phyloP scores from a whole-genome alignment of 1,140 invertebrate genomes.

The Eufriesea mexicana region DNA sequence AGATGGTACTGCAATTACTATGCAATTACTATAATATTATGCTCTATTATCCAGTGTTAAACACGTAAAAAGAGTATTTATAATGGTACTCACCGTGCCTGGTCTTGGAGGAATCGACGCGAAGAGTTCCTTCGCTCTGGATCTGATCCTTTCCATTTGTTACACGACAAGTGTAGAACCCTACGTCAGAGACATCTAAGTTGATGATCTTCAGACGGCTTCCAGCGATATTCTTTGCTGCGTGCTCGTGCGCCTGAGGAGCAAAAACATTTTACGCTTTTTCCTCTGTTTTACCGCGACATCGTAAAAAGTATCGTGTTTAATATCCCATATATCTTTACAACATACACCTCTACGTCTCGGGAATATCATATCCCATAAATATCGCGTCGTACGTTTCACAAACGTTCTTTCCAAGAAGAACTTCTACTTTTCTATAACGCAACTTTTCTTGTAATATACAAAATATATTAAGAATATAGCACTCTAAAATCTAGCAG shows the following conservation, averaged over 20 bases:
- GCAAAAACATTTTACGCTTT: not conserved
- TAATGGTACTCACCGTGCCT: slow-evolving; percentile 64
- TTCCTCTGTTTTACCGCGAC: not conserved
- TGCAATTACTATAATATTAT: too few species aligned
- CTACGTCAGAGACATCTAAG: slow-evolving; percentile 86
- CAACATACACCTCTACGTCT: too few species aligned
- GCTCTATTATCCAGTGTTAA: not conserved
- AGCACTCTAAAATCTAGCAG: too few species aligned
- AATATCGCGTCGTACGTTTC: too few species aligned
- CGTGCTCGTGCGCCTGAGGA: slow-evolving; percentile 68
- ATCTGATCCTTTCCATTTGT: slow-evolving; percentile 84
- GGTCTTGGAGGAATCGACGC: slow-evolving; percentile 80
- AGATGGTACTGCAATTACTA: too few species aligned
- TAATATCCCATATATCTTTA: too few species aligned
- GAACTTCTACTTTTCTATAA: too few species aligned
- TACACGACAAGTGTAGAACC: slow-evolving; percentile 88
- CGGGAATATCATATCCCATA: too few species aligned
- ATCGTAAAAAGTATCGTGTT: too few species aligned
- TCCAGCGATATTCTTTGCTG: slow-evolving; percentile 69
- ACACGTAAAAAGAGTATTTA: not conserved
- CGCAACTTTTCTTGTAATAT: too few species aligned
- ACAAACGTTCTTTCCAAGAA: too few species aligned
- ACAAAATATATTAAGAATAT: too few species aligned
- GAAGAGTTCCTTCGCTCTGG: slow-evolving; percentile 84
- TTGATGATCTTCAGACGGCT: slow-evolving; percentile 84